Conservation (phyloP, 2,113 vertebrate species). For the Mastomys natalensis region DNA sequence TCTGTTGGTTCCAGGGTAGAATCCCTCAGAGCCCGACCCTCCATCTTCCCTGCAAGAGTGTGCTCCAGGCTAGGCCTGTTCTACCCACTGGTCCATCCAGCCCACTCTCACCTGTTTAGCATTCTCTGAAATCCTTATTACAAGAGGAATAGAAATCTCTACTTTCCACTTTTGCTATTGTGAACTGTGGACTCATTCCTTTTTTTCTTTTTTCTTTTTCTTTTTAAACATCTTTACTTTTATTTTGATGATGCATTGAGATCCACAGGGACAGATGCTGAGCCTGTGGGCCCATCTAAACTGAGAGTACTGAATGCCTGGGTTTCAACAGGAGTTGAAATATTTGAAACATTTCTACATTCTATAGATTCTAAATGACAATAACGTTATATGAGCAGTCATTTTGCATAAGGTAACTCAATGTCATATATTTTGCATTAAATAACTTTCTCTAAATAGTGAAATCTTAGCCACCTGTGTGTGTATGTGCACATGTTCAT, state of each 20-base stretch:
- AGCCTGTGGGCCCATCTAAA: neutral
- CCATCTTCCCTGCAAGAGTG: neutral
- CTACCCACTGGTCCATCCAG: neutral
- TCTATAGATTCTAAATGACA: neutral
- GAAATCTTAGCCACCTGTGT: neutral
- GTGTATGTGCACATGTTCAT: neutral
- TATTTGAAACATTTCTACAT: too few species aligned
- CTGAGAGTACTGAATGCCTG: neutral
- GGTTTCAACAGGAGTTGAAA: neutral
- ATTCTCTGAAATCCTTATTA: constrained; percentile 65
- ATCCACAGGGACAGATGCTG: neutral
- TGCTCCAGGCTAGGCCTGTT: constrained; percentile 24
- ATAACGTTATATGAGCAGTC: neutral
- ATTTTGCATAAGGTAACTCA: neutral
- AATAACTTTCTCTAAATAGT: neutral
- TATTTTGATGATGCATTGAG: neutral
- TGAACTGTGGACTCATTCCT: neutral
- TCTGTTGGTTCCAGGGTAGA: neutral
- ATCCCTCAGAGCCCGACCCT: neutral
- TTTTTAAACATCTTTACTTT: neutral
- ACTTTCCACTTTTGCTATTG: constrained; percentile 29
- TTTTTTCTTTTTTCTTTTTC: neutral
- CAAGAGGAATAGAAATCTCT: constrained; percentile 45
- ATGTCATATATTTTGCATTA: neutral
- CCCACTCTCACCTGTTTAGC: constrained; percentile 64